Evolutionary conservation across 2,888 invertebrate species (phyloP), one percentile per base, ranked within the genome.

Genomic region (Ormyrus labotus): DNA sequence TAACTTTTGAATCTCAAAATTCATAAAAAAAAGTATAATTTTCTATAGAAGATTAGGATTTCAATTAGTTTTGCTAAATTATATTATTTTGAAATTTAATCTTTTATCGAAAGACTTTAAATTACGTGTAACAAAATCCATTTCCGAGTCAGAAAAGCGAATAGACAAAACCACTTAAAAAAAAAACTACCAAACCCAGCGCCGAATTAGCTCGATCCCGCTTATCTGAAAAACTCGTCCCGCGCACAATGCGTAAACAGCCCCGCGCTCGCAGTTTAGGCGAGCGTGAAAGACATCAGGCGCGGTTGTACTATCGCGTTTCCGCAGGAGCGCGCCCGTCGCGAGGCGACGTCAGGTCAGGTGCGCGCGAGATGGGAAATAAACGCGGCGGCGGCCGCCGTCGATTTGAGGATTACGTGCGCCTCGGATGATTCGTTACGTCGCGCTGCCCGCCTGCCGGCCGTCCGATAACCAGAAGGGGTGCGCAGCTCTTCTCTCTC

Each of bases 281-380:
- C n/a, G 34, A 45, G 63, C 45, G 65, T 57, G 48, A 69, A 64
- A 65, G 48, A 74, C 34, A 47, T 13, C 13, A 53, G 48, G 45
- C 60, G 60, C 60, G 65, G 73, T 13, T 72, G 45, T 70, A 7
- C 76, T 80, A 80, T 80, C 80, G 67, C 61, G 51, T 67, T 80
- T 80, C 80, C 71, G 51, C 80, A 80, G 68, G 71, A 68, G 67
- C 71, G 75, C 61, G 19, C 50, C 61, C 8, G 11, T 34, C 6
- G 57, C 6, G 57, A 47, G 50, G 48, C 48, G 10, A 55, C 19
- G 51, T 61, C 13, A 4, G 34, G 34, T 34, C 34, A 34, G 34
- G 34, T 34, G 34, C 2, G 19, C 19, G 19, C 34, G 34, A 34
- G 34, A 34, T 34, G 34, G 1, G 53, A 63, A 45, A 10, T 65